Percentiles rank a stretch among this genome's conserved stretches.
Evolutionary conservation across 2,113 vertebrate genomes (phyloP).

Genomic region (Mionectes macconnelli): DNA sequence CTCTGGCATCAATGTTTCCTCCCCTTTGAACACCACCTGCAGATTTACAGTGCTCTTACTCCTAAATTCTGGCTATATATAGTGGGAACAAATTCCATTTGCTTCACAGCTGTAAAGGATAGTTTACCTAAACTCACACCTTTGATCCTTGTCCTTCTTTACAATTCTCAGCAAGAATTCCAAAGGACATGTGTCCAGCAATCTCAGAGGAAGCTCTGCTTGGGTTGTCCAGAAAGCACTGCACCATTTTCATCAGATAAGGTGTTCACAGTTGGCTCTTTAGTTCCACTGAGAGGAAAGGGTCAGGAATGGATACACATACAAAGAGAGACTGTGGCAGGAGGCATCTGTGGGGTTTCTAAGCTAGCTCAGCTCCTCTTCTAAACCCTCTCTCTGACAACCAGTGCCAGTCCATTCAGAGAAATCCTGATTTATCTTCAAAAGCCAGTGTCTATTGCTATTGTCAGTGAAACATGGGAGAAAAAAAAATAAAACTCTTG

Average conservation of each 20-base stretch:
- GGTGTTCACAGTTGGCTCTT: not conserved
- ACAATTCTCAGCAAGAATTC: not conserved
- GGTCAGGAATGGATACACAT: rapidly evolving
- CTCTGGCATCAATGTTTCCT: not conserved
- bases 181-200: not conserved
- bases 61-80: not conserved
- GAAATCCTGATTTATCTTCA: not conserved
- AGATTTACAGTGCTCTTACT: not conserved
- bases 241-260: not conserved
- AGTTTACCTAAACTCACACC: not conserved
- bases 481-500: not conserved
- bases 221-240: not conserved
- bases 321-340: not conserved
- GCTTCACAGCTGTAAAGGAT: not conserved
- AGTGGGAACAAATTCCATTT: not conserved
- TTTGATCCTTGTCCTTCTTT: not conserved
- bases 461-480: not conserved
- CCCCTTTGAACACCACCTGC: not conserved
- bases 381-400: not conserved
- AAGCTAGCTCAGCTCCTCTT: not conserved
- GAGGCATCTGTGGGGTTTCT: not conserved
- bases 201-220: not conserved
- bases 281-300: not conserved
- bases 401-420: not conserved
- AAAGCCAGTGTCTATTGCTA: not conserved